These are phyloP conservation scores for Asarcornis scutulata DNA, from an alignment of 2,113 vertebrate genomes.

Conservation along the genomic window DNA sequence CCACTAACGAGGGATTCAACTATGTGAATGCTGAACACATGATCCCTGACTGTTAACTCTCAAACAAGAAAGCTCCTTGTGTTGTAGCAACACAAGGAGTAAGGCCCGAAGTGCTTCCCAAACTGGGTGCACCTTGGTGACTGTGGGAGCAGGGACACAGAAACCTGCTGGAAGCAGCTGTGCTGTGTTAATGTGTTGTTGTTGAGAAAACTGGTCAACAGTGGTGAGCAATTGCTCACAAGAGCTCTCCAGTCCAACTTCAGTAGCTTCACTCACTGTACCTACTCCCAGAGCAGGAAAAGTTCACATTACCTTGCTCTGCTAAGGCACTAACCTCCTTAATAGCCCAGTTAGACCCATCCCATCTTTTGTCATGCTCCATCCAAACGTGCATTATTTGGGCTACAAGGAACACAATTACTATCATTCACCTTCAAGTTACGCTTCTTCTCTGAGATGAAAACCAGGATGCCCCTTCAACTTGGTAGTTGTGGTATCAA, in stretches of 20 bases:
- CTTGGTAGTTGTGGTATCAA: background rate
- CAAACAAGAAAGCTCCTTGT: background rate
- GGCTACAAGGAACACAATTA: background rate
- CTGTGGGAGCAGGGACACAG: background rate
- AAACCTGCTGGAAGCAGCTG: background rate
- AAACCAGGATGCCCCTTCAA: background rate
- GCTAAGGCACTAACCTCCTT: background rate
- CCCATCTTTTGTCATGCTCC: background rate
- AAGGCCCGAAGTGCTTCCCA: background rate
- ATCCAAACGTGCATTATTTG: background rate
- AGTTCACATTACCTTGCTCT: background rate
- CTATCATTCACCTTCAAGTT: rapidly evolving
- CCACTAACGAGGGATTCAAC: background rate
- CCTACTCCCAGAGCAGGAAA: background rate
- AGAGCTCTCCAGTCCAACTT: background rate
- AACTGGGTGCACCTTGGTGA: background rate
- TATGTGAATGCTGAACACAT: rapidly evolving
- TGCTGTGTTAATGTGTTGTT: background rate
- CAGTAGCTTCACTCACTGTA: background rate
- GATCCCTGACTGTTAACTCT: background rate
- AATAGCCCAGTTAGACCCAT: background rate
- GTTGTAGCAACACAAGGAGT: background rate
- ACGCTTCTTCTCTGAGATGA: background rate
- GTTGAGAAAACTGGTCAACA: too few species aligned
- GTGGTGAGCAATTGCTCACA: background rate